Evolutionary conservation across 2,113 vertebrate species (phyloP).

Genomic region (Murina feae): DNA sequence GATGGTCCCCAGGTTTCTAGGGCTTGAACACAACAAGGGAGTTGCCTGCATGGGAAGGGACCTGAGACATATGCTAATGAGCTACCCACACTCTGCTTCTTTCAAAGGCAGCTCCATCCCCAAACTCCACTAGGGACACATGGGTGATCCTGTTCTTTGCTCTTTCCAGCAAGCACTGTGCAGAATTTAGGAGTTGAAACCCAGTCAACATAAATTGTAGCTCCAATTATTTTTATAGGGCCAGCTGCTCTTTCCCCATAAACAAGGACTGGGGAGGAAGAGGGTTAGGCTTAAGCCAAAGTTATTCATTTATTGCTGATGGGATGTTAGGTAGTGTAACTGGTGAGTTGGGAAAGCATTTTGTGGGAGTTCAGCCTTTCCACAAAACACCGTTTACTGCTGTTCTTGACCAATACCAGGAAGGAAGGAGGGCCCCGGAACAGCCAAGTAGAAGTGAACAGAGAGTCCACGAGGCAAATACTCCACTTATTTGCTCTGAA

Average conservation of each 20-base stretch:
- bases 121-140: not conserved
- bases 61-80: not conserved
- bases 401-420: not conserved
- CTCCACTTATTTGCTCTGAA: not conserved
- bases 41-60: not conserved
- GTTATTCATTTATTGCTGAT: not conserved
- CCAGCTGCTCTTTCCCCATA: slow-evolving; percentile 67
- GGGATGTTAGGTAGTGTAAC: not conserved
- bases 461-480: not conserved
- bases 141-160: slow-evolving; percentile 37
- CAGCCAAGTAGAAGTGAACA: not conserved
- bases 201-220: slow-evolving; percentile 68
- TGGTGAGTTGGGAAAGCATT: not conserved
- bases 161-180: not conserved
- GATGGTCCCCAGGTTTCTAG: not conserved
- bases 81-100: not conserved
- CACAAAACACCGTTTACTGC: not conserved
- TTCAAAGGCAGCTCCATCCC: not conserved
- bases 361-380: not conserved
- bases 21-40: not conserved
- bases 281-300: not conserved
- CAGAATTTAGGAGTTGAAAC: slow-evolving; percentile 67
- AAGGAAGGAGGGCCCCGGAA: not conserved
- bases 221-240: slow-evolving; percentile 71
- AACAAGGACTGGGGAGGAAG: slow-evolving; percentile 37